Evolutionary conservation across 2,888 invertebrate species (phyloP), one percentile per base, ranked within the genome.

Genomic region (Tricholauxania praeusta): DNA sequence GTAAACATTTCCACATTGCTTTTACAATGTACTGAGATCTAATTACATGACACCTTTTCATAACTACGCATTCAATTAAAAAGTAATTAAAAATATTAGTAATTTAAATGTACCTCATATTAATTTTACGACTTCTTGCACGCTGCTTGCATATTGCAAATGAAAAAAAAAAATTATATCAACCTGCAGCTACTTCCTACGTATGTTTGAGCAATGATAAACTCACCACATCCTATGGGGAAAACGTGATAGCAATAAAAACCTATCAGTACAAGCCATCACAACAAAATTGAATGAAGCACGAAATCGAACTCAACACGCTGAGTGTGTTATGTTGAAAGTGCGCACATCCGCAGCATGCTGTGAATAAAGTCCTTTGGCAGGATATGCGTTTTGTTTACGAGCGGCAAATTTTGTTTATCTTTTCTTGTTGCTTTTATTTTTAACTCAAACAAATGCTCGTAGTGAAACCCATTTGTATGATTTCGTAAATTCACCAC

Each of bases 311-410:
- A 57, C 28, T 57, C 57, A 6, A 57, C 28, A 57, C 57, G 2
- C 15, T 28, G 3, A 14, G 12, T 12, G 22, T 1, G 63, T 63
- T 39, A 47, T 63, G 39, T 39, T 39, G 60, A 32, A 15, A 15
- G 10, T 48, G 63, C 47, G 63, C 17, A 47, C 48, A 48, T 8
- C 39, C 47, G 63, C 14, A 39, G 17, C 19, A 32, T 55, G 67
- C 15, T 3, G 48, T 12, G 39, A 28, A 60, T 10, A 15, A 32
- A 39, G 59, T 51, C 55, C 67, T 67, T n/a, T 15, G 12, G 1
- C 5, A 52, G 63, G 53, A 53, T 70, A 51, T 51, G 3, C 64
- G 12, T 49, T 70, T 70, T 70, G 70, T 62, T 51, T 70, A 59
- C 48, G 48, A 8, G 22, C 47, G 15, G 47, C 12, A 12, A 48